These are phyloP conservation scores for Echeneis naucrates DNA, from an alignment of 2,797 vertebrate species.

Conservation along the genomic window DNA sequence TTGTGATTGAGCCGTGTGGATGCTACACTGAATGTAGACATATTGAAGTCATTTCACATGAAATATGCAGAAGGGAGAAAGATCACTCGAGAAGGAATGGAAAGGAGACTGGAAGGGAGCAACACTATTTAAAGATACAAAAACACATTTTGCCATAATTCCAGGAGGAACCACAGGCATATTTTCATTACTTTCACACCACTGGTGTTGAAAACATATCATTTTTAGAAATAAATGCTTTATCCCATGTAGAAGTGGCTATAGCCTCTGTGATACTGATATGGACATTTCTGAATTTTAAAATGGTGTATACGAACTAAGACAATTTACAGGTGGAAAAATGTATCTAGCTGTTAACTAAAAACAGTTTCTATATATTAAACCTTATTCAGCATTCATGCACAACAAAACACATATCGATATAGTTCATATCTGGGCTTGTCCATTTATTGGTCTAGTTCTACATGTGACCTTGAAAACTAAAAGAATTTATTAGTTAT, in stretches of 20 bases:
- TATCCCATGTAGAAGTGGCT: background rate
- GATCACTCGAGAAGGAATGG: slow-evolving; percentile 5
- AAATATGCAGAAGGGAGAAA: slow-evolving; percentile 20
- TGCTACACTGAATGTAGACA: slow-evolving; percentile 2
- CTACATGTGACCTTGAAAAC: background rate
- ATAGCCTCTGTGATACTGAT: background rate
- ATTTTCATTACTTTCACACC: background rate
- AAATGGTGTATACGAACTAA: background rate
- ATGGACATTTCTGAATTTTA: background rate
- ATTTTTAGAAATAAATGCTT: slow-evolving; percentile 1
- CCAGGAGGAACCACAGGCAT: background rate
- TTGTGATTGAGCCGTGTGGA: slow-evolving; percentile 10
- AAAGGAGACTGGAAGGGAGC: background rate
- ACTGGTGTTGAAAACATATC: background rate
- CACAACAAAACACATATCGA: background rate
- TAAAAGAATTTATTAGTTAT: background rate
- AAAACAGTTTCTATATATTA: background rate
- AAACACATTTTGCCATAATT: background rate
- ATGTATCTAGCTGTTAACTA: background rate
- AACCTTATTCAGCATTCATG: background rate
- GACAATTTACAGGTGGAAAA: background rate
- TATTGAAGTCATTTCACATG: slow-evolving; percentile 17
- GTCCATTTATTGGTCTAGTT: background rate
- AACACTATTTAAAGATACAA: background rate
- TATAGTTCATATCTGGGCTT: background rate